Base-by-base conservation (phyloP, 2,888 invertebrate species). In the Chrysotoxum bicinctum region DNA sequence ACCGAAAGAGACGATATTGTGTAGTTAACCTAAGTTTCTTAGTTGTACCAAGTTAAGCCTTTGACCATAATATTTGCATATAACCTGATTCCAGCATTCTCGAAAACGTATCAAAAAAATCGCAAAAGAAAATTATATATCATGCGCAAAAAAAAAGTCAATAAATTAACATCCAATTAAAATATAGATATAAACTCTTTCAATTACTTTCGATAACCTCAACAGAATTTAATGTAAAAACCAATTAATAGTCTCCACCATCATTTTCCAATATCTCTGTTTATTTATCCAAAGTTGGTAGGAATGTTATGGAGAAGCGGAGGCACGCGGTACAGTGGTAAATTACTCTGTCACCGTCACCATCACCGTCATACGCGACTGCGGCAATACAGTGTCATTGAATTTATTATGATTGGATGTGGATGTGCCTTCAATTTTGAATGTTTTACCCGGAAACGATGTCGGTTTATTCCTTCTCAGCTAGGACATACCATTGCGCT, bases 121-220 rank as follows among this genome's bases (percentile, higher is more conserved):
- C 12, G 21, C 30, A 66, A 58, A 45, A 35, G 14, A 26, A 56
- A 62, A 43, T 14, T 2, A 73, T 52, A 73, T 52, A 35, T 4
- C 10, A 32, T 8, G 9, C 14, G 6, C 19, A 23, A 26, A 19
- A 50, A 26, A 23, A 26, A 19, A 50, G 43, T 43, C 26, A 66
- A 76, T 72, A 73, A 66, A 82, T 77, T 77, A 82, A 66, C 52
- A 72, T 72, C 72, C 66, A 76, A 77, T 82, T 77, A 77, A 82
- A 76, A 68, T 37, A 50, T 72, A 72, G 64, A 50, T 66, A 66
- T 66, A 58, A 54, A 77, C 52, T 72, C 70, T 77, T 82, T 77
- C 77, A 82, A 77, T 82, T 77, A 76, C 77, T 68, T 72, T 77
- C 82, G 66, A 77, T 82, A 82, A 77, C 52, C 82, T 52, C 60